Base-by-base conservation (phyloP, 2,113 vertebrate species). In the Acanthochromis polyacanthus region DNA sequence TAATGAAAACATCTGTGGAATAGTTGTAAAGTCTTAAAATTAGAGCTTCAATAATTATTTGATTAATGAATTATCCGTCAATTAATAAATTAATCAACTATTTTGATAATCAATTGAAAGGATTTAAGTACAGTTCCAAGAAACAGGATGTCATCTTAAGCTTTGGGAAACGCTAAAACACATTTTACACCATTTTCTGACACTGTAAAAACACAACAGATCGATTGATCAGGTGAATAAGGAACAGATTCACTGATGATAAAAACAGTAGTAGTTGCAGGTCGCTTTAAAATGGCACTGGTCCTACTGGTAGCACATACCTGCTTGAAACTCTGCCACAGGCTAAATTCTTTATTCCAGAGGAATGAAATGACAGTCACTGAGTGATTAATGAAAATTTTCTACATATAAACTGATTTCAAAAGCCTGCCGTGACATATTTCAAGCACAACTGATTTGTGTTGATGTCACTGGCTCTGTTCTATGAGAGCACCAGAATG, bases 391-490 rank as follows among this genome's bases (percentile, higher is more conserved):
- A 79, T 70, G 30, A 81, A 62, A 78, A 22, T 59, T 38, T 22
- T 63, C 36, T 56, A 78, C 58, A 69, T 50, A 30, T 38, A 80
- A 84, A 75, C 69, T 64, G 80, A 84, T 89, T 87, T 80, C 58
- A 85, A 80, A 91, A 82, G 85, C 58, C 50, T 81, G 56, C 58
- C 43, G 38, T 86, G 76, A 89, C 86, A 87, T 80, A 91, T 89
- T 88, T 80, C 58, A 69, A 65, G 79, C 60, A 59, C 67, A 89
- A 85, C 74, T 86, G 76, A 88, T 92, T 81, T 84, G 76, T 87
- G 81, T 88, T 86, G 87, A 83, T 89, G 87, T 91, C 81, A 90
- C 63, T 20, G 65, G 71, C 67, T 87, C 71, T 83, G 81, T 71
- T 83, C 63, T 78, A 76, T 75, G 70, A 81, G 86, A 85, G 68